These are phyloP conservation scores for Varroa destructor DNA, from an alignment of 1,140 invertebrate species.

Conservation along the genomic window DNA sequence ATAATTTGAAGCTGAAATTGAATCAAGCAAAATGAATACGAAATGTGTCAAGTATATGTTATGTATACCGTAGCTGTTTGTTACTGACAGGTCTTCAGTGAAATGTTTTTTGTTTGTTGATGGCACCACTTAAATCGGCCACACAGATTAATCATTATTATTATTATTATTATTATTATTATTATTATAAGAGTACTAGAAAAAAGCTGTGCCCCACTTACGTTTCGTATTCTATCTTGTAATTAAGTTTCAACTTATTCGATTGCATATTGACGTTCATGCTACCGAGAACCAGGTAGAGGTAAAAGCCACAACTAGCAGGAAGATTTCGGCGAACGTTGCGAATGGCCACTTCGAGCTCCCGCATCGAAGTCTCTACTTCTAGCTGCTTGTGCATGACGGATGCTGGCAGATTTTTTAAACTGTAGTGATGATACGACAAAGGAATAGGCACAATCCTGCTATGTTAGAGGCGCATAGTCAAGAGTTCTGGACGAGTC, in stretches of 20 bases:
- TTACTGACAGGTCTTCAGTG: too few relatives aligned
- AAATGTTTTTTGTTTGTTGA: too few relatives aligned
- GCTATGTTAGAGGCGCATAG: too few relatives aligned
- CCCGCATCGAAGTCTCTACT: background rate
- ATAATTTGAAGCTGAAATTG: constrained; percentile 21
- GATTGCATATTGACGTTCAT: constrained; percentile 26
- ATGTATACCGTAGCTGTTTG: too few relatives aligned
- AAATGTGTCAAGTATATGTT: too few relatives aligned
- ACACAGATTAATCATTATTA: too few relatives aligned
- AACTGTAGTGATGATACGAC: background rate
- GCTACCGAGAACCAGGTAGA: constrained; percentile 18
- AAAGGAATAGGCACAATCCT: background rate
- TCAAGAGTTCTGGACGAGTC: too few relatives aligned
- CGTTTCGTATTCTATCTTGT: constrained; percentile 25
- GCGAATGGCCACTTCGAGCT: constrained; percentile 8
- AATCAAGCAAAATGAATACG: background rate
- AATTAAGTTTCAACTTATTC: constrained; percentile 22
- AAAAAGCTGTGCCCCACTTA: background rate
- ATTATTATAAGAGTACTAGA: too few relatives aligned
- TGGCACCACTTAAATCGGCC: too few relatives aligned
- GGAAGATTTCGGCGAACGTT: constrained; percentile 11
- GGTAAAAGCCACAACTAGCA: constrained; percentile 7
- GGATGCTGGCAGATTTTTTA: background rate
- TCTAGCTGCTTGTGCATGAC: background rate
- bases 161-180: too few relatives aligned